Percentiles rank a stretch among this genome's conserved stretches.
phyloP scores from a whole-genome alignment of 2,113 vertebrate species.

The Anhinga rufa region DNA sequence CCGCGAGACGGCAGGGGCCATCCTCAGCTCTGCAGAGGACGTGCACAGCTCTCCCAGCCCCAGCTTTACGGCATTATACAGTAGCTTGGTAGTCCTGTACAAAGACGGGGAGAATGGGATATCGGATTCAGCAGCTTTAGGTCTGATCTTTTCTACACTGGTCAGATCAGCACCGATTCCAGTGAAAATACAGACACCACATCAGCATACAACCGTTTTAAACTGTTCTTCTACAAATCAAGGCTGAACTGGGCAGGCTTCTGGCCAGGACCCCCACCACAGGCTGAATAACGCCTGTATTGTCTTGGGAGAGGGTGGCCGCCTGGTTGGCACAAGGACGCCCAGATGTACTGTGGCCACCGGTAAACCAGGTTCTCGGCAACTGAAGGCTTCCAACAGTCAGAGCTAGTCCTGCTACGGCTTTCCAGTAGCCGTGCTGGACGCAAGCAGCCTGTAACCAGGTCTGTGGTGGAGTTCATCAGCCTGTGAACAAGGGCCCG shows the following conservation, averaged over 20 bases:
- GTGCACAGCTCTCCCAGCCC: background rate
- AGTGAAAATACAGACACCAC: background rate
- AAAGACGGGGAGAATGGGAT: background rate
- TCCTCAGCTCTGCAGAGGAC: background rate
- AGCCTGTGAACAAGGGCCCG: background rate
- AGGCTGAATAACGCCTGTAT: background rate
- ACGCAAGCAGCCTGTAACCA: background rate
- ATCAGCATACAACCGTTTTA: background rate
- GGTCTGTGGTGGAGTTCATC: background rate
- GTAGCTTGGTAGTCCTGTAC: background rate
- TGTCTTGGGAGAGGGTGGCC: rapidly evolving
- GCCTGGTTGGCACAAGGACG: background rate
- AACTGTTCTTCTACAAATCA: background rate
- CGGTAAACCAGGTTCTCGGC: rapidly evolving
- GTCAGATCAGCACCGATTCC: background rate
- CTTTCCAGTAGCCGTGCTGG: background rate
- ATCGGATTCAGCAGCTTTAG: too few relatives aligned
- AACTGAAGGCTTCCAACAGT: background rate
- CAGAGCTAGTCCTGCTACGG: background rate
- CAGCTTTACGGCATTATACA: rapidly evolving
- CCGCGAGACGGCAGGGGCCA: rapidly evolving
- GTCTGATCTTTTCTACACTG: background rate
- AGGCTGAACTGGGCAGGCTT: background rate
- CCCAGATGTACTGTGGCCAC: background rate
- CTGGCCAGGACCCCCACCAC: background rate